These are phyloP conservation scores for Balearica regulorum DNA, from an alignment of 2,797 vertebrate genomes.

Conservation along the genomic window DNA sequence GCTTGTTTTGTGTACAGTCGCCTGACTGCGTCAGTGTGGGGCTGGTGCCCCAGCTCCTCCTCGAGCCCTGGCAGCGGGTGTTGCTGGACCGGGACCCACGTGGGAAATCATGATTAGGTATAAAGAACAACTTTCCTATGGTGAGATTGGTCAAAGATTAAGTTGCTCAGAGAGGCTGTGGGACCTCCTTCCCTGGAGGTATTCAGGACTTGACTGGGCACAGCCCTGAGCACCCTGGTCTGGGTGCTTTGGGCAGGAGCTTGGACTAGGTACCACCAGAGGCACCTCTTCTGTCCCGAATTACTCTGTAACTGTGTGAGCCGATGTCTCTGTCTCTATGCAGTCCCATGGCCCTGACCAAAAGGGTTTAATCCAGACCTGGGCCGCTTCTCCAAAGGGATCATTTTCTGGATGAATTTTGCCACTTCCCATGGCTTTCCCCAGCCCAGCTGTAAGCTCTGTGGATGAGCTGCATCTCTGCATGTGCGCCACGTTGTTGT, in stretches of 20 bases:
- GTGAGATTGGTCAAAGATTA: neutral
- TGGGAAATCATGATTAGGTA: rapidly evolving
- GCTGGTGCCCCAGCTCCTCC: neutral
- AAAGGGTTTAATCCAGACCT: neutral
- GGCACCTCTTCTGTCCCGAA: rapidly evolving
- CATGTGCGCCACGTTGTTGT: rapidly evolving
- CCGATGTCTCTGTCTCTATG: neutral
- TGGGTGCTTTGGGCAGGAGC: neutral
- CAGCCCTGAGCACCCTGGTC: rapidly evolving
- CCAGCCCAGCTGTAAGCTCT: neutral
- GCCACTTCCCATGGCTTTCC: neutral
- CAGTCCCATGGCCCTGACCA: neutral
- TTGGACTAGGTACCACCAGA: neutral
- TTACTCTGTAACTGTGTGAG: neutral
- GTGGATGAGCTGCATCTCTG: neutral
- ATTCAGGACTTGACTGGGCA: neutral
- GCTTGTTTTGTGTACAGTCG: neutral
- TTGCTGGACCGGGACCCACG: rapidly evolving
- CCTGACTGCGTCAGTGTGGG: rapidly evolving
- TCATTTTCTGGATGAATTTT: neutral
- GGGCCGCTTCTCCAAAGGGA: neutral
- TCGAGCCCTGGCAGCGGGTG: neutral
- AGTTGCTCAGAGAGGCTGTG: neutral
- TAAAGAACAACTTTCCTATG: neutral
- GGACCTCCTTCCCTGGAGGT: neutral